Base-by-base conservation (phyloP, 2,888 invertebrate species). In the Dolichopus griseipennis region DNA sequence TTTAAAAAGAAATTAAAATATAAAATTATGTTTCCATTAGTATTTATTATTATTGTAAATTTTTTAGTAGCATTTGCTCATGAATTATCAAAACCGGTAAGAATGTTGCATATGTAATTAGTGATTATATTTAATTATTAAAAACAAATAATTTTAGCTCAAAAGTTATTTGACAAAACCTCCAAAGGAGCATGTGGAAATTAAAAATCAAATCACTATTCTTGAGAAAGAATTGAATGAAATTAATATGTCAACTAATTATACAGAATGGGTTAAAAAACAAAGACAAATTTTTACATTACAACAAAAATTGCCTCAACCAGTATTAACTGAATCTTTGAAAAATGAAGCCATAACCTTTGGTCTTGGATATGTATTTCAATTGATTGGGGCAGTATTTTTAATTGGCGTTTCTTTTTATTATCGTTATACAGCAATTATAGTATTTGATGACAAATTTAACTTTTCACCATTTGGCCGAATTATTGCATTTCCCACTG, bases 401-500 rank as follows among this genome's bases (percentile, higher is more conserved):
- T 74, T 85, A 5, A 65, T 83, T 1, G 68, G 78, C 1, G 74
- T 84, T 21, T 80, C 82, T 20, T 72, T 84, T 27, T 77, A 79
- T 61, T 82, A 83, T 74, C 78, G 85, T 41, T 75, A 79, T 22
- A 79, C 79, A 3, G 83, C 85, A 0, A 80, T 85, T 8, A 77
- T 84, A 68, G 73, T 81, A 52, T 78, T 84, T 34, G 78, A 79
- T n/a, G 75, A 81, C 18, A 75, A 75, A 15, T 80, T 83, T 67
- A 80, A 82, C 74, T 76, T 85, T 69, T 76, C 75, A 64, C 85
- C 85, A 5, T 80, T 85, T 69, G 77, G 77, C n/a, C 78, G 77
- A 6, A 69, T 85, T 7, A 79, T 85, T 22, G 81, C 82, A 2
- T 85, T 83, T 76, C 85, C 85, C 15, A 83, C 83, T 66, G 81